phyloP scores from a whole-genome alignment of 2,113 vertebrate genomes.

The Triplophysa siluroides region DNA sequence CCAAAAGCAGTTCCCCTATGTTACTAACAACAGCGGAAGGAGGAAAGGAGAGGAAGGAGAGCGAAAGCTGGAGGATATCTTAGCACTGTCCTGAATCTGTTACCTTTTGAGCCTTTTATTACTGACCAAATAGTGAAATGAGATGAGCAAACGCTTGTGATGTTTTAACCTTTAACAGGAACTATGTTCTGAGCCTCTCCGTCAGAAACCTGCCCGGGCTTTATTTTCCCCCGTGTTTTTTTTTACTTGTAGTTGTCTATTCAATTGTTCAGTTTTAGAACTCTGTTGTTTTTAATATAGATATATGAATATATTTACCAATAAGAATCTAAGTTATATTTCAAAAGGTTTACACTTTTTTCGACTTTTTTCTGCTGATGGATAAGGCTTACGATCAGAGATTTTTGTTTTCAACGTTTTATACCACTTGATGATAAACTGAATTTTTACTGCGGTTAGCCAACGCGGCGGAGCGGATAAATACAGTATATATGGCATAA shows the following conservation, averaged over 20 bases:
- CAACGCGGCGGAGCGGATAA: not conserved
- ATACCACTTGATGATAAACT: conserved; percentile 30
- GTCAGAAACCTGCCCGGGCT: conserved; percentile 24
- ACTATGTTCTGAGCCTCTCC: conserved; percentile 47
- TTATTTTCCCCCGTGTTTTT: not conserved
- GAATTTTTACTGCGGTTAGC: conserved; percentile 23
- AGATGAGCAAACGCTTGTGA: not conserved
- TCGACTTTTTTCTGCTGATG: conserved; percentile 54
- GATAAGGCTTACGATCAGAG: conserved; percentile 43
- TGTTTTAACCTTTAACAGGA: conserved; percentile 38
- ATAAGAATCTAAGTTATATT: conserved; percentile 65
- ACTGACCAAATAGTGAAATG: conserved; percentile 38
- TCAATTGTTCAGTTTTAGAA: conserved; percentile 36
- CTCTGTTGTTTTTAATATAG: conserved; percentile 29
- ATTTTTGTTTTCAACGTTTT: not conserved
- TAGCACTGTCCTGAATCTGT: conserved; percentile 36
- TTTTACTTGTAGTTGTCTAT: conserved; percentile 35
- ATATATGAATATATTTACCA: conserved; percentile 57
- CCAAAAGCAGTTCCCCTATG: not conserved
- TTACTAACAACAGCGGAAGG: conserved; percentile 6
- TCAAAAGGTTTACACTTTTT: conserved; percentile 57
- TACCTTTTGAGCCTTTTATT: conserved; percentile 46
- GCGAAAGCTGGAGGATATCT: conserved; percentile 22
- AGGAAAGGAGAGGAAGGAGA: not conserved
- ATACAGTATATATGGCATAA: conserved; percentile 45